These are phyloP conservation scores for Nannobrachium achirus DNA, from an alignment of 2,113 vertebrate species.

Conservation along the genomic window DNA sequence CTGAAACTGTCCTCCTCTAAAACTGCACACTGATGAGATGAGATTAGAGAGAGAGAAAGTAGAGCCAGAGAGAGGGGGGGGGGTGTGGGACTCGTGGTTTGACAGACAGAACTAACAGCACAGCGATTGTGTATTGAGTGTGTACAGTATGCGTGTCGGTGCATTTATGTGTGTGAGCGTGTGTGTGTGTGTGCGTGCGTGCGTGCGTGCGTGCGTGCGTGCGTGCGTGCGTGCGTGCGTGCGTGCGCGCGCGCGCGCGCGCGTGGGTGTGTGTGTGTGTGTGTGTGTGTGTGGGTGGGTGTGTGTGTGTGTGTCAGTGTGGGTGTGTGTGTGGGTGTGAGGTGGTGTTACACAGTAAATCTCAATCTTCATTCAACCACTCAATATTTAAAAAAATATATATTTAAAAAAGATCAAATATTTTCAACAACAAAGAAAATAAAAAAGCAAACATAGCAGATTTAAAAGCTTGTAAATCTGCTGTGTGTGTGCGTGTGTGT, in stretches of 20 bases:
- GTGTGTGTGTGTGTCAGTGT: not conserved
- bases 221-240: not conserved
- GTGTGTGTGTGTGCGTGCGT: not conserved
- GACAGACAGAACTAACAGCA: conserved; percentile 49
- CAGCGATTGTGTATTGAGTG: conserved; percentile 25
- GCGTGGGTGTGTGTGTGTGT: not conserved
- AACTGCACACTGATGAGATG: conserved; percentile 51
- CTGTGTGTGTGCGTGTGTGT: no score
- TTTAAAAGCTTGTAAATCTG: no score
- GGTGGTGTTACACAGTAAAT: no score
- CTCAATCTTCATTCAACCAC: no score
- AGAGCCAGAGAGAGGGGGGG: conserved; percentile 24
- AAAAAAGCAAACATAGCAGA: no score
- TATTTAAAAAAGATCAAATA: no score
- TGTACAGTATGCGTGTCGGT: not conserved
- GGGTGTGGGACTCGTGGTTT: conserved; percentile 29
- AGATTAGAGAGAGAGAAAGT: conserved; percentile 42
- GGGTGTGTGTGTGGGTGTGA: not conserved
- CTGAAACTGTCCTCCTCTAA: conserved; percentile 37
- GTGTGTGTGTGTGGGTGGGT: no score
- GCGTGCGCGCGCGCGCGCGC: no score
- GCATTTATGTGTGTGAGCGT: not conserved
- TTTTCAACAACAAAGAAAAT: no score
- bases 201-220: not conserved
- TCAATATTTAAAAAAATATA: no score